These are phyloP conservation scores for Gastracanthus pulcherrimus DNA, from an alignment of 2,888 invertebrate genomes.

Conservation along the genomic window DNA sequence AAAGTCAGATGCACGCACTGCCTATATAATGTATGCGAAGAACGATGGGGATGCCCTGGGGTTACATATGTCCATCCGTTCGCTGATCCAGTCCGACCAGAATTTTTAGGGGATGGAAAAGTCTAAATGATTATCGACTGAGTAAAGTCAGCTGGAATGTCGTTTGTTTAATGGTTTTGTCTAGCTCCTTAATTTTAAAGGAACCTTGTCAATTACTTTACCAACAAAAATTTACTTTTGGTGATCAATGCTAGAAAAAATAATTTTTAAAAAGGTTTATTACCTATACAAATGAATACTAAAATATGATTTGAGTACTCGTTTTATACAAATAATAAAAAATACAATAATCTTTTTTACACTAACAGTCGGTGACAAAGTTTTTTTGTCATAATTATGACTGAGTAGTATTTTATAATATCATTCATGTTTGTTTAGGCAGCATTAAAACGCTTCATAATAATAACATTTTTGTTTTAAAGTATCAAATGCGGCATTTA, in stretches of 20 bases:
- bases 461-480: no score
- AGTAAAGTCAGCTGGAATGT: neutral
- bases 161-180: neutral
- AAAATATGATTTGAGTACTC: no score
- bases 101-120: slow-evolving; percentile 27
- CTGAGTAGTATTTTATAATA: no score
- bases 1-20: slow-evolving; percentile 27
- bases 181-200: neutral
- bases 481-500: no score
- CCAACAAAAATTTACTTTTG: neutral
- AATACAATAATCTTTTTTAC: no score
- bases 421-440: no score
- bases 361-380: neutral
- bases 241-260: no score
- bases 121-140: neutral
- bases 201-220: neutral
- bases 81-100: slow-evolving; percentile 5
- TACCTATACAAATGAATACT: no score
- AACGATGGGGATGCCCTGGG: neutral
- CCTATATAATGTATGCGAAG: slow-evolving; percentile 11
- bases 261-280: no score
- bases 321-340: no score
- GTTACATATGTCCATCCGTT: no score
- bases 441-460: no score
- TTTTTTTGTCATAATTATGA: neutral